Evolutionary conservation across 2,888 invertebrate genomes (phyloP).

Genomic region (Melangyna quadrimaculata): DNA sequence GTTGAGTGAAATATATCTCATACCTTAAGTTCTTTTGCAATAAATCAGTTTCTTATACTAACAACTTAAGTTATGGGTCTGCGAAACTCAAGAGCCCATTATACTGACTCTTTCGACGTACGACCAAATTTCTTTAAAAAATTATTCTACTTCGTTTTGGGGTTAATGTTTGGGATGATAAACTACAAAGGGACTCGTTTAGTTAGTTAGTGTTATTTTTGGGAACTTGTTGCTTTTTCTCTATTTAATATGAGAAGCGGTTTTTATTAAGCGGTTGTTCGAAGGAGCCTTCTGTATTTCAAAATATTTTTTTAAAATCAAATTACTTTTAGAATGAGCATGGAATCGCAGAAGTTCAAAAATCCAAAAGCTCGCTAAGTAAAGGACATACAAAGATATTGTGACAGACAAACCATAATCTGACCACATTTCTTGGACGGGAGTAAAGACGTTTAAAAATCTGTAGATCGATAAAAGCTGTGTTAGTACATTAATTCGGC

Average conservation of each 20-base stretch:
- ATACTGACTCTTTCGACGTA: background rate
- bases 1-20: slow-evolving; percentile 25
- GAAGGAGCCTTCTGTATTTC: background rate
- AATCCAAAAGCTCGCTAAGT: no score
- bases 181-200: no score
- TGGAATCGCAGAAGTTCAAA: no score
- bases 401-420: no score
- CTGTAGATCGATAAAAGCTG: no score
- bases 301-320: no score
- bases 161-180: background rate
- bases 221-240: background rate
- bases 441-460: no score
- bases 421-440: no score
- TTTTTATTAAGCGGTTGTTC: background rate
- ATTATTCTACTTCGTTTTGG: background rate
- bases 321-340: no score
- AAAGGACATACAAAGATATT: no score
- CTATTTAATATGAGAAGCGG: background rate
- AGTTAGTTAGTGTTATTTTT: background rate
- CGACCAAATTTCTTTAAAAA: background rate
- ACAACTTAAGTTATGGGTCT: background rate
- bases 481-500: no score
- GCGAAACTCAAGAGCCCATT: background rate
- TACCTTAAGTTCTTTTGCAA: background rate
- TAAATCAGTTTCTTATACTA: background rate